A percentile compares a stretch with the other conserved stretches of the same genome.
Conservation (phyloP, 2,113 vertebrate genomes). For the Myotis lucifugus region DNA sequence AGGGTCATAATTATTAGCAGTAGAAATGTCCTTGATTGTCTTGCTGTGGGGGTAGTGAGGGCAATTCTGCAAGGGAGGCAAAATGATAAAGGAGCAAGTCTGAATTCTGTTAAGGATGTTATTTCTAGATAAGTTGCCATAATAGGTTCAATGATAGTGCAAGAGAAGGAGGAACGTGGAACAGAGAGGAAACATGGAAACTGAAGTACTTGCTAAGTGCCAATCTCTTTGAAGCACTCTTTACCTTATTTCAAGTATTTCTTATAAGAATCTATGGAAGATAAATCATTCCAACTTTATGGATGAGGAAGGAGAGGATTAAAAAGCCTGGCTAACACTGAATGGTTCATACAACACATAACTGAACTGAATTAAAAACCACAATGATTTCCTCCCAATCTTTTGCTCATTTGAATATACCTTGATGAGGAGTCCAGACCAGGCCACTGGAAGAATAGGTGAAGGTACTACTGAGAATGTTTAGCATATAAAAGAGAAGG, state of each 20-base stretch:
- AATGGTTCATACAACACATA: background rate
- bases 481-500: background rate
- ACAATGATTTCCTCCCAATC: background rate
- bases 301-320: background rate
- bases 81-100: background rate
- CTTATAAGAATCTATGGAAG: background rate
- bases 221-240: background rate
- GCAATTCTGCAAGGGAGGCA: background rate
- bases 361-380: background rate
- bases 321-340: background rate
- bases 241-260: background rate
- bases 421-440: background rate
- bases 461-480: background rate
- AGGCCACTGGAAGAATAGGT: background rate
- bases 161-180: background rate
- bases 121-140: background rate
- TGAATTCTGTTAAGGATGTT: background rate
- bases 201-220: background rate
- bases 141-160: background rate
- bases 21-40: background rate
- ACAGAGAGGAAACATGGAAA: background rate
- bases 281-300: background rate
- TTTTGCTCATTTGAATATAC: background rate
- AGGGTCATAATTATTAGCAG: background rate
- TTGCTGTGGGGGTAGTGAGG: background rate